A percentile compares a stretch with the other conserved stretches of the same genome.
These are phyloP conservation scores for Lithosia quadra DNA, from an alignment of 2,888 invertebrate species.

Conservation along the genomic window DNA sequence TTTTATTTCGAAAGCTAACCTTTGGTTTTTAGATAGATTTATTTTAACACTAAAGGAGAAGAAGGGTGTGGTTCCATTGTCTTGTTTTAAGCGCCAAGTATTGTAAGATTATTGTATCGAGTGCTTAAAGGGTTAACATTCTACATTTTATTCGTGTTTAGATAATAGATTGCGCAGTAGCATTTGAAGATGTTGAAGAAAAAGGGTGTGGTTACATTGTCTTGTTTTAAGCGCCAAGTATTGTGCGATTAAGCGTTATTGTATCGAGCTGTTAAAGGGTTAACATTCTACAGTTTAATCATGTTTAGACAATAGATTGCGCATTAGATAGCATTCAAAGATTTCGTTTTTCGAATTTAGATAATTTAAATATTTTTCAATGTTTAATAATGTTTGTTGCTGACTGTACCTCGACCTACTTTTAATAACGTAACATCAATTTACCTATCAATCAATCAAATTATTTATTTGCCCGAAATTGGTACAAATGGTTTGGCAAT, in stretches of 20 bases:
- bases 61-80: slow-evolving; percentile 16
- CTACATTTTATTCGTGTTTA: not conserved
- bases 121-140: not conserved
- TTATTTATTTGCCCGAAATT: not conserved
- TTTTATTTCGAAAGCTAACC: slow-evolving; percentile 59
- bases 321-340: not conserved
- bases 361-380: too few relatives aligned
- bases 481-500: not conserved
- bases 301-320: slow-evolving; percentile 1
- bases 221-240: not conserved
- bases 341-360: too few relatives aligned
- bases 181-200: slow-evolving; percentile 21
- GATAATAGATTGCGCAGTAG: slow-evolving; percentile 1
- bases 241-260: not conserved
- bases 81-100: not conserved
- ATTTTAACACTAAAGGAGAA: slow-evolving; percentile 43
- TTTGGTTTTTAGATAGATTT: slow-evolving; percentile 51
- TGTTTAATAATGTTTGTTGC: not conserved
- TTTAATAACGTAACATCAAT: not conserved
- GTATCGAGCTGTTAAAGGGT: not conserved
- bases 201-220: slow-evolving; percentile 15
- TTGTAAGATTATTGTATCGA: not conserved
- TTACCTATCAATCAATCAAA: not conserved
- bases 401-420: not conserved
- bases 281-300: not conserved